phyloP scores from a whole-genome alignment of 2,113 vertebrate genomes.

The Piprites chloris region DNA sequence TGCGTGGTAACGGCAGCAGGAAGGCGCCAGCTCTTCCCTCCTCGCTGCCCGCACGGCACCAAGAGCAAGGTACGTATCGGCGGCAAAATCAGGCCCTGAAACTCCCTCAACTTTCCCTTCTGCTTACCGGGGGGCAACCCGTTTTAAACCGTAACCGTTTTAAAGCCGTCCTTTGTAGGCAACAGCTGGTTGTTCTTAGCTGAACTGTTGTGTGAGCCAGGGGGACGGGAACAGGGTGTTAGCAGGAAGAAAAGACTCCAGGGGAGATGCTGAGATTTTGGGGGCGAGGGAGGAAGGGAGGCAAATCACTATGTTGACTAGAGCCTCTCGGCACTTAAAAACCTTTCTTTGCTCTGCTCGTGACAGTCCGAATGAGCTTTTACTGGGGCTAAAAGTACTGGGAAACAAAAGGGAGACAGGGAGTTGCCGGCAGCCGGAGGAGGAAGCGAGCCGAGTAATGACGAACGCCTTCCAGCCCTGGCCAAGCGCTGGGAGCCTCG shows the following conservation, averaged over 20 bases:
- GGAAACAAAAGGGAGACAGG: not conserved
- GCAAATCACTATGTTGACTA: not conserved
- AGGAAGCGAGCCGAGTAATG: not conserved
- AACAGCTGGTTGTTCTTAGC: not conserved
- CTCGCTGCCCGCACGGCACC: not conserved
- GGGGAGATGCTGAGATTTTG: not conserved
- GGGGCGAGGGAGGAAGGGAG: not conserved
- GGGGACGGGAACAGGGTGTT: not conserved
- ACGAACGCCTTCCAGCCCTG: not conserved
- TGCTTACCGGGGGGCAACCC: not conserved
- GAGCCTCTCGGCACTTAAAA: not conserved
- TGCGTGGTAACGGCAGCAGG: constrained; percentile 35
- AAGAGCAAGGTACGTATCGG: not conserved
- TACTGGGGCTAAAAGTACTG: not conserved
- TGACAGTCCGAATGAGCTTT: not conserved
- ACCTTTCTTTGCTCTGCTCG: not conserved
- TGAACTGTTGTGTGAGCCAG: not conserved
- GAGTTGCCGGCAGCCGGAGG: not conserved
- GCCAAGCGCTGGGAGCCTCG: not conserved
- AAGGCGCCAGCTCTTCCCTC: constrained; percentile 14
- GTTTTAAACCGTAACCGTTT: too few relatives aligned
- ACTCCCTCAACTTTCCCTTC: not conserved
- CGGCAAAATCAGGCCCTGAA: not conserved
- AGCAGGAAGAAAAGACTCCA: not conserved
- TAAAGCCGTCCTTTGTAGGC: not conserved